Percentiles rank a stretch among this genome's conserved stretches.
Conservation (phyloP, 2,113 vertebrate species). For the Orthonyx spaldingii region DNA sequence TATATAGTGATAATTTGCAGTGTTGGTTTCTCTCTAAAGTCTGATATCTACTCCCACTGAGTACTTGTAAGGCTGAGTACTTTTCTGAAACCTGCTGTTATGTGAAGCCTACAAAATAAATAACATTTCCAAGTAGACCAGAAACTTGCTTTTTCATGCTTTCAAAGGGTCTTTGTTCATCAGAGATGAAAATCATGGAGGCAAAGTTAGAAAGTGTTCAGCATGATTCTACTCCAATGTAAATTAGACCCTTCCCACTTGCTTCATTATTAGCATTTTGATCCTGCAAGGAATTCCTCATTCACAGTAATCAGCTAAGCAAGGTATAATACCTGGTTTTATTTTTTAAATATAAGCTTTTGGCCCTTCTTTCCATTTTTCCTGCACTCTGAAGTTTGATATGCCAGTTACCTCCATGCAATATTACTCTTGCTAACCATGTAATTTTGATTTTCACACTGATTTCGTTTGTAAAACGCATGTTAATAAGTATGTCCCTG, state of each 20-base stretch:
- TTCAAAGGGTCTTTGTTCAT: not conserved
- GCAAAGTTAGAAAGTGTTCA: not conserved
- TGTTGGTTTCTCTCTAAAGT: not conserved
- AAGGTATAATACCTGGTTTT: not conserved
- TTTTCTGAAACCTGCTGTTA: not conserved
- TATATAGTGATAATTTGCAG: not conserved
- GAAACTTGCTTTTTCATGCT: not conserved
- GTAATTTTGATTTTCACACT: slow-evolving; percentile 10
- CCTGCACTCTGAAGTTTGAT: not conserved
- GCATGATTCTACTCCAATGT: not conserved
- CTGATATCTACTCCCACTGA: not conserved
- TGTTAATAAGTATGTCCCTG: not conserved
- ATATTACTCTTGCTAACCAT: not conserved
- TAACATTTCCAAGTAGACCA: not conserved
- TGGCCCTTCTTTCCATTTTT: not conserved
- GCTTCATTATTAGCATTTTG: not conserved
- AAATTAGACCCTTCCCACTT: not conserved
- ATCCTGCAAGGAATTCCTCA: not conserved
- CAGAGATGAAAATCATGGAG: not conserved
- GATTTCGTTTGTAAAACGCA: not conserved
- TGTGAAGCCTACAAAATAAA: not conserved
- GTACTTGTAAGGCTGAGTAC: not conserved
- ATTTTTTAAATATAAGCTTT: not conserved
- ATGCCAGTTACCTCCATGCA: not conserved
- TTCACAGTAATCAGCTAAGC: not conserved